Evolutionary conservation across 1,140 invertebrate species (phyloP).

Genomic region (Drosophila melanogaster): DNA sequence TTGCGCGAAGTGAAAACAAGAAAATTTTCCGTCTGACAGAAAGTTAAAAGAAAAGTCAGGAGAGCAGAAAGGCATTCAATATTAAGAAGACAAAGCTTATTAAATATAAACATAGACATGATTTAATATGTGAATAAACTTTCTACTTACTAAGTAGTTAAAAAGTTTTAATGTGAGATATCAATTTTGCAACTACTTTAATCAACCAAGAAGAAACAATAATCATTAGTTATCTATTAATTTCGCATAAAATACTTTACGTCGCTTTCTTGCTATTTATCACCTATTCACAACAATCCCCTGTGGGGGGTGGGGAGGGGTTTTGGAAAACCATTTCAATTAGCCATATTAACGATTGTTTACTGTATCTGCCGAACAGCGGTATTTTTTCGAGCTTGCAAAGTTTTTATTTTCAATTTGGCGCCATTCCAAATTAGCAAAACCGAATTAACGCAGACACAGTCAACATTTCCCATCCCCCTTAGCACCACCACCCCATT

Average conservation of each 20-base stretch:
- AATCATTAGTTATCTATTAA: background rate
- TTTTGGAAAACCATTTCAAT: slow-evolving; percentile 19
- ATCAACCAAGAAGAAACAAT: background rate
- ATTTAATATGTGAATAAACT: no score
- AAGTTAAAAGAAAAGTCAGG: slow-evolving; percentile 25
- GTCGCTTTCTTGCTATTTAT: background rate
- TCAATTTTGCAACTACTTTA: no score
- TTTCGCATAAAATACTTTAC: background rate
- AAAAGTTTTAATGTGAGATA: no score
- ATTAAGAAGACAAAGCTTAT: slow-evolving; percentile 3
- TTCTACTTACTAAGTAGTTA: no score
- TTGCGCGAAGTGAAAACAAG: slow-evolving; percentile 30
- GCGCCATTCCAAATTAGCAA: slow-evolving; percentile 74
- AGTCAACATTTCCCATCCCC: slow-evolving; percentile 20
- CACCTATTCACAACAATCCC: background rate
- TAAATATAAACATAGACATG: no score
- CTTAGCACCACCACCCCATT: background rate
- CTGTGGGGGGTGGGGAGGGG: rapidly evolving
- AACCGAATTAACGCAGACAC: slow-evolving; percentile 63
- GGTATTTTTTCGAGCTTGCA: slow-evolving; percentile 41
- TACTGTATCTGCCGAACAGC: slow-evolving; percentile 49
- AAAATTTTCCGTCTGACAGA: slow-evolving; percentile 30
- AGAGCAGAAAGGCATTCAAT: slow-evolving; percentile 30
- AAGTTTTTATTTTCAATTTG: slow-evolving; percentile 71
- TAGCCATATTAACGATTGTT: slow-evolving; percentile 38